Evolutionary conservation across 2,113 vertebrate genomes (phyloP).

Genomic region (Odontophorus gujanensis): DNA sequence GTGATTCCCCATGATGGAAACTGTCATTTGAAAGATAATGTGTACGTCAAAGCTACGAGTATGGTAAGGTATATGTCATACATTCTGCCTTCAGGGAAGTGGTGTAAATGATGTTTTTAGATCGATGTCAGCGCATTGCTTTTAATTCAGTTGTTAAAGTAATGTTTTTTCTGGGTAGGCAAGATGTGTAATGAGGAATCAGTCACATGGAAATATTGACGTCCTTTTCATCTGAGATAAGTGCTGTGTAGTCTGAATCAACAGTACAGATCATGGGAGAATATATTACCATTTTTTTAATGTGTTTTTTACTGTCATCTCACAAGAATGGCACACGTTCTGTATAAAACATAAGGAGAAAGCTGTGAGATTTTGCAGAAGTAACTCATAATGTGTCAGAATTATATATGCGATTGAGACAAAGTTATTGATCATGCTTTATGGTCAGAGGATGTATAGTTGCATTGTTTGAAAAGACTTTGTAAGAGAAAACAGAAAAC

Average conservation of each 20-base stretch:
- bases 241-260: background rate
- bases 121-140: background rate
- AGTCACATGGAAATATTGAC: background rate
- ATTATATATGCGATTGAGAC: background rate
- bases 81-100: background rate
- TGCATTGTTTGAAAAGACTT: background rate
- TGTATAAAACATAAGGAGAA: background rate
- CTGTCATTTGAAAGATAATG: slow-evolving; percentile 93
- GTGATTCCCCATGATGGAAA: slow-evolving; percentile 92
- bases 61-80: slow-evolving; percentile 86
- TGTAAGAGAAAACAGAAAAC: background rate
- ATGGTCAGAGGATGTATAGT: background rate
- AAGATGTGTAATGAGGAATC: background rate
- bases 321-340: background rate
- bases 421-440: background rate
- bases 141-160: background rate
- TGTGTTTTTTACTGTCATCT: background rate
- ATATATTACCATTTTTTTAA: background rate
- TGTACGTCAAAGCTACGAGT: slow-evolving; percentile 88
- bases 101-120: background rate
- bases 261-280: background rate
- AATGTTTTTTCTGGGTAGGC: background rate
- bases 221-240: background rate
- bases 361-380: background rate
- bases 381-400: background rate